Conservation (phyloP, 2,888 invertebrate species). For the Idaea straminata region DNA sequence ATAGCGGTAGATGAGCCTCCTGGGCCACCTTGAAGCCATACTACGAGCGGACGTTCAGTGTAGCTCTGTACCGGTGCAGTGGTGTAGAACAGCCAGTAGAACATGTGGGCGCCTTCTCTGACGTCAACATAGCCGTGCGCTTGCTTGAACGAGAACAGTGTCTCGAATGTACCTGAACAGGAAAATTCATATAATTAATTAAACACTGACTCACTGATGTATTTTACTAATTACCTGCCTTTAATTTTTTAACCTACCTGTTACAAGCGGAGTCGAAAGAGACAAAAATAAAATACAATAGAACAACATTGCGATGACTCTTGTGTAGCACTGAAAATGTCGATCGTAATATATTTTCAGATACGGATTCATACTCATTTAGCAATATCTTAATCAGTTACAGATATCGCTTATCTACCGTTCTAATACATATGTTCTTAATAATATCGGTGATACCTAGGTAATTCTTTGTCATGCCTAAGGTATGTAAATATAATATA, state of each 20-base stretch:
- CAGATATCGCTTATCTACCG: background rate
- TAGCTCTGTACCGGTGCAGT: conserved; percentile 80
- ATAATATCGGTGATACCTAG: background rate
- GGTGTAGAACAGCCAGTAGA: conserved; percentile 93
- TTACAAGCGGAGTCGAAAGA: background rate
- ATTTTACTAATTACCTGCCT: conserved; percentile 7
- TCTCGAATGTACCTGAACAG: conserved; percentile 71
- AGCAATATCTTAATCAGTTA: background rate
- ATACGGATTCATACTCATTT: background rate
- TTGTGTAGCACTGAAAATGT: background rate
- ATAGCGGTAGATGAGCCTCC: conserved; percentile 89
- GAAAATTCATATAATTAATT: background rate
- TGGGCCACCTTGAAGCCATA: conserved; percentile 95
- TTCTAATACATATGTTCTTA: background rate
- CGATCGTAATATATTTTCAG: background rate
- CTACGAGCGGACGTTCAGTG: conserved; percentile 86
- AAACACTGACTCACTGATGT: background rate
- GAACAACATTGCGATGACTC: background rate
- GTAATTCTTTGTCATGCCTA: background rate
- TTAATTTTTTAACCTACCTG: background rate
- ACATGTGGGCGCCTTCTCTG: conserved; percentile 88
- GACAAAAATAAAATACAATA: background rate
- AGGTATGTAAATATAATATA: background rate
- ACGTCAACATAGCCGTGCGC: conserved; percentile 88
- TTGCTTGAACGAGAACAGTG: conserved; percentile 75